phyloP scores from a whole-genome alignment of 1,140 invertebrate genomes.

The Heliothis virescens region DNA sequence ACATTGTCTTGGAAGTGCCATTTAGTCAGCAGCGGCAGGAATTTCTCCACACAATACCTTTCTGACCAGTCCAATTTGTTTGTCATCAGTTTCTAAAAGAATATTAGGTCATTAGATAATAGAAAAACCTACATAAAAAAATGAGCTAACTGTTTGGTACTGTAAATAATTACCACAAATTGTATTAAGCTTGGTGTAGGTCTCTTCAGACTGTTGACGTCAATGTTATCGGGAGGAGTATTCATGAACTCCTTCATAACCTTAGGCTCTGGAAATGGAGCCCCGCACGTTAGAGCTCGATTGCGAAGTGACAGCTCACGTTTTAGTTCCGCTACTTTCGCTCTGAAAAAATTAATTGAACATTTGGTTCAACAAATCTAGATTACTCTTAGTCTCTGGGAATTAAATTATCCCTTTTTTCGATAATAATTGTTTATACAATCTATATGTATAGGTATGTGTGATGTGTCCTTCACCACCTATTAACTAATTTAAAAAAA shows the following conservation, averaged over 20 bases:
- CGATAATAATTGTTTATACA: too few species aligned
- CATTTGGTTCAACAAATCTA: too few species aligned
- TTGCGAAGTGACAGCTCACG: constrained; percentile 90
- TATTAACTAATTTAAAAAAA: too few species aligned
- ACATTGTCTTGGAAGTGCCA: constrained; percentile 77
- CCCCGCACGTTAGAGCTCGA: constrained; percentile 88
- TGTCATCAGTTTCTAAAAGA: constrained; percentile 88
- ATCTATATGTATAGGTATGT: too few species aligned
- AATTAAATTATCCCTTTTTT: too few species aligned
- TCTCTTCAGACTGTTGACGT: constrained; percentile 87
- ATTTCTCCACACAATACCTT: constrained; percentile 92
- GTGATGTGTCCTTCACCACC: too few species aligned
- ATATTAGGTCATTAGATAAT: neutral
- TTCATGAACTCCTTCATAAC: constrained; percentile 92
- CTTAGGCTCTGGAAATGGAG: constrained; percentile 90
- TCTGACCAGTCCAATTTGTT: constrained; percentile 91
- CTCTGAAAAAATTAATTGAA: constrained; percentile 75
- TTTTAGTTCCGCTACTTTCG: constrained; percentile 87
- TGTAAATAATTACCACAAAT: constrained; percentile 88
- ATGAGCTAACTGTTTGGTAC: neutral
- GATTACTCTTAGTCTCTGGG: too few species aligned
- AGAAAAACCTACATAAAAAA: neutral
- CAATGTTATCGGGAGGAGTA: constrained; percentile 74
- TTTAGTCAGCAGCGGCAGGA: constrained; percentile 91
- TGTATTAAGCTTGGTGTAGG: constrained; percentile 89